Conservation (phyloP, 2,797 vertebrate genomes). For the Myoxocephalus aenaeus region DNA sequence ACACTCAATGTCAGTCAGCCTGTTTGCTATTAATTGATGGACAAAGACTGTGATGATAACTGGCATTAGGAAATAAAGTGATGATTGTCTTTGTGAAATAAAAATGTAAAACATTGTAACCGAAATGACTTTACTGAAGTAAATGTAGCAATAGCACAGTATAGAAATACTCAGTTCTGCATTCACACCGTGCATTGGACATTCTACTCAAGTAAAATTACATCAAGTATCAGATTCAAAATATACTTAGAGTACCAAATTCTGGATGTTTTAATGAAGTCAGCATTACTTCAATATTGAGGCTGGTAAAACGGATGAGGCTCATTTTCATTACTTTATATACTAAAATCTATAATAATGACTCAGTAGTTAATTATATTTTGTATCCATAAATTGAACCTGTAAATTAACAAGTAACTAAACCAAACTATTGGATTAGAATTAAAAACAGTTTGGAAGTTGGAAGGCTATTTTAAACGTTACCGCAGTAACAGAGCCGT, state of each 20-base stretch:
- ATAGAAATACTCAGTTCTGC: neutral
- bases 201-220: neutral
- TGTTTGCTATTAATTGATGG: neutral
- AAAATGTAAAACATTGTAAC: neutral
- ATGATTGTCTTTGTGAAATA: no score
- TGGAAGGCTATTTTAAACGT: neutral
- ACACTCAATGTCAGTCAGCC: no score
- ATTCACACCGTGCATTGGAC: no score
- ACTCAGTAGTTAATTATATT: neutral
- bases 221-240: neutral
- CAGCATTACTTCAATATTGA: no score
- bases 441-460: neutral
- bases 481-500: no score
- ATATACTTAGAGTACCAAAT: neutral
- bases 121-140: neutral
- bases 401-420: neutral
- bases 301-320: no score
- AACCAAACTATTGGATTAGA: neutral
- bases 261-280: neutral
- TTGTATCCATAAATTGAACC: neutral
- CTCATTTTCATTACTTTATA: neutral
- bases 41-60: slow-evolving; percentile 2
- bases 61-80: neutral
- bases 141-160: no score
- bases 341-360: neutral